Evolutionary conservation across 1,140 invertebrate species (phyloP).

Genomic region (Calephelis virginiensis): DNA sequence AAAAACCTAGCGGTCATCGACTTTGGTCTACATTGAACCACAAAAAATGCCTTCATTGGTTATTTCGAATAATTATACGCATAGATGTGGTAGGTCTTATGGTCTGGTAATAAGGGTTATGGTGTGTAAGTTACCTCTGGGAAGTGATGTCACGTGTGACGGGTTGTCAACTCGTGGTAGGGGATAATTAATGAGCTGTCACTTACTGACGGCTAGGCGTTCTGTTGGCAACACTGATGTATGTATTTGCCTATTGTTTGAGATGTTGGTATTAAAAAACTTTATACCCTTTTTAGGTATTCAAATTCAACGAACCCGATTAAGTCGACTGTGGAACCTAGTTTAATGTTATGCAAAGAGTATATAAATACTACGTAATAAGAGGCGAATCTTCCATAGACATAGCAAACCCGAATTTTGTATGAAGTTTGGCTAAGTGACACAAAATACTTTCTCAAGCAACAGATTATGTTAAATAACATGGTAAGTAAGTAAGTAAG

Average conservation of each 20-base stretch:
- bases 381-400: too few relatives aligned
- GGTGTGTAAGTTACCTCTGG: background rate
- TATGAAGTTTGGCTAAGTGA: too few relatives aligned
- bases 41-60: background rate
- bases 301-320: too few relatives aligned
- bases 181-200: constrained; percentile 12
- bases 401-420: too few relatives aligned
- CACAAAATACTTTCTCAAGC: too few relatives aligned
- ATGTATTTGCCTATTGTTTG: constrained; percentile 8
- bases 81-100: background rate
- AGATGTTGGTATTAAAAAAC: too few relatives aligned
- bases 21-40: constrained; percentile 11
- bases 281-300: too few relatives aligned
- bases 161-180: constrained; percentile 7
- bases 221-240: constrained; percentile 2
- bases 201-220: constrained; percentile 6
- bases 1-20: constrained; percentile 3
- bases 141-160: constrained; percentile 4
- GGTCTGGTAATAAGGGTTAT: background rate
- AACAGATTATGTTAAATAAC: too few relatives aligned
- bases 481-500: too few relatives aligned
- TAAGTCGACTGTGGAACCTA: too few relatives aligned
- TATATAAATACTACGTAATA: too few relatives aligned
- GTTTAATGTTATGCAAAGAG: too few relatives aligned
- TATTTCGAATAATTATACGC: background rate